phyloP scores from a whole-genome alignment of 2,113 vertebrate species.

The Trogon surrucura region DNA sequence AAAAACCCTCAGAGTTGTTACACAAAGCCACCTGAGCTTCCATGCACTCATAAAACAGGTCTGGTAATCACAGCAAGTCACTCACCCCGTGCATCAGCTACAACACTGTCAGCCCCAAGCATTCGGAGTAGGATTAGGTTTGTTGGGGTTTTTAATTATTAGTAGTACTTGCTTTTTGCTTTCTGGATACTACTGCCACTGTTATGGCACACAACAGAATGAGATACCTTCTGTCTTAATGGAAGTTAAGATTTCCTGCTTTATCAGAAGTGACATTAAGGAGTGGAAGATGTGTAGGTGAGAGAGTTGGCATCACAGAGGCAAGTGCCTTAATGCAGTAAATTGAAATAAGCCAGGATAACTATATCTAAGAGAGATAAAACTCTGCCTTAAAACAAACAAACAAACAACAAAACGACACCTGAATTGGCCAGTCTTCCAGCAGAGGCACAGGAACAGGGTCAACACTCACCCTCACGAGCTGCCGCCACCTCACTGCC shows the following conservation, averaged over 20 bases:
- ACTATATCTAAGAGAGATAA: neutral
- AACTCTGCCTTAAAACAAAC: neutral
- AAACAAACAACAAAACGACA: too few species aligned
- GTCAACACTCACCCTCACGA: neutral
- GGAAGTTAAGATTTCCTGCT: neutral
- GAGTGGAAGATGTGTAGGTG: neutral
- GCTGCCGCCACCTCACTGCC: neutral
- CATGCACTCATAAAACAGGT: fast-evolving
- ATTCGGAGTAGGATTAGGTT: fast-evolving
- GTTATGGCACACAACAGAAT: neutral
- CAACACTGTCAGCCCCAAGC: neutral
- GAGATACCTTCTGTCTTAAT: neutral
- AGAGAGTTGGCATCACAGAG: neutral
- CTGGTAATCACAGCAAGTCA: neutral
- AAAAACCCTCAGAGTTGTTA: neutral
- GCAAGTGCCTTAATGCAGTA: neutral
- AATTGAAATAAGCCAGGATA: neutral
- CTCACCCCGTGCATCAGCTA: neutral
- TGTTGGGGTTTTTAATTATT: neutral
- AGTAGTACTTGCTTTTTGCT: neutral
- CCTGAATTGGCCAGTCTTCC: neutral
- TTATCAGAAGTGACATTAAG: neutral
- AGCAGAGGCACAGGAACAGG: fast-evolving
- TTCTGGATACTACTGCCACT: neutral
- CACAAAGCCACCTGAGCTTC: neutral